A percentile compares a stretch with the other conserved stretches of the same genome.
These are phyloP conservation scores for Labeo catla DNA, from an alignment of 2,113 vertebrate species.

Conservation along the genomic window DNA sequence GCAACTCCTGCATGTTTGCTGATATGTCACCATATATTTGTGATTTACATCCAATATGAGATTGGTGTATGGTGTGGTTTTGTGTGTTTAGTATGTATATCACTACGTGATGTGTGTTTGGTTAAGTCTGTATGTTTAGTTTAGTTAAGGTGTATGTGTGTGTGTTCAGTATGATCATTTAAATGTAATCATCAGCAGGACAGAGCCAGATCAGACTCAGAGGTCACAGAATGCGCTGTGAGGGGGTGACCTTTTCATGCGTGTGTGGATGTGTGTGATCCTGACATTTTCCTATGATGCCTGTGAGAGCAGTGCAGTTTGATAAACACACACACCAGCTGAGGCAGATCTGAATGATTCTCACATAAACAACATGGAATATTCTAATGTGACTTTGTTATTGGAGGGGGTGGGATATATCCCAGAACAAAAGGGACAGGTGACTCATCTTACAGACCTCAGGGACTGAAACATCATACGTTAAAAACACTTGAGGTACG, in stretches of 20 bases:
- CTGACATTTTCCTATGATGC: slow-evolving; percentile 52
- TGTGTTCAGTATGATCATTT: slow-evolving; percentile 32
- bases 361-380: slow-evolving; percentile 37
- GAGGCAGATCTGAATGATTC: slow-evolving; percentile 11
- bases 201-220: slow-evolving; percentile 35
- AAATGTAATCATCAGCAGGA: slow-evolving; percentile 28
- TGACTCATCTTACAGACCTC: slow-evolving; percentile 23
- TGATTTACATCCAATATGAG: not conserved
- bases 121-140: not conserved
- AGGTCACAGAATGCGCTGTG: slow-evolving; percentile 36
- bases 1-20: not conserved
- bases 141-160: not conserved
- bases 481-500: not conserved
- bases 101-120: not conserved
- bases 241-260: slow-evolving; percentile 51
- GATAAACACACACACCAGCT: slow-evolving; percentile 27
- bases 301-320: slow-evolving; percentile 44
- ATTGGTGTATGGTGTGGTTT: not conserved
- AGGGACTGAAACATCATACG: not conserved
- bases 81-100: not conserved
- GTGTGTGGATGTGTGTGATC: slow-evolving; percentile 36
- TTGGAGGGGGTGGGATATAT: not conserved
- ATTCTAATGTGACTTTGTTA: slow-evolving; percentile 32
- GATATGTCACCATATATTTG: not conserved
- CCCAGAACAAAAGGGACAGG: not conserved